Base-by-base conservation (phyloP, 2,113 vertebrate species). In the Rhagologus leucostigma region DNA sequence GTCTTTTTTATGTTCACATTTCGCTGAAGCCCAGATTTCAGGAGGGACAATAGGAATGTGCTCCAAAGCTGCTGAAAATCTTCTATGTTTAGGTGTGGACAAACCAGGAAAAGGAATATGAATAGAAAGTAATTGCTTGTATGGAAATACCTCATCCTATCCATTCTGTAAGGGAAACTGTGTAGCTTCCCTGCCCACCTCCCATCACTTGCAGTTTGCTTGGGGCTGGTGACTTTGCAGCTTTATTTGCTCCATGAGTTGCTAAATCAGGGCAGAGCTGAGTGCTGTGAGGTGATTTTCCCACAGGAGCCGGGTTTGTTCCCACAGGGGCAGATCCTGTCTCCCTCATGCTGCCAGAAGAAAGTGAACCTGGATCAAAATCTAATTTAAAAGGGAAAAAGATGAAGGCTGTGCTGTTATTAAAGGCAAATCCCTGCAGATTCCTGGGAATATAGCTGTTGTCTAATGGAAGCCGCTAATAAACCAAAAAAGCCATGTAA, bases 381-480 rank as follows among this genome's bases (percentile, higher is more conserved):
- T 75, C 39, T 84, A 93, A 89, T 95, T 92, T 87, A 44, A 42
- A 70, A 84, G 41, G 37, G n/a, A 22, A 77, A 80, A 75, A 74
- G 49, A 74, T 53, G 56, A 94, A 81, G 60, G 22, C 50, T 7
- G 5, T 67, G 22, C 10, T 74, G 11, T 89, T 96, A 83, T 85
- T 93, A 77, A 79, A 93, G 23, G 37, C 44, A 95, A 96, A 89
- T 93, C 83, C 80, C 62, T 7, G 6, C 62, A 89, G 62, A 76
- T 82, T 55, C 62, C 63, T 53, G 39, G 71, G 63, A 64, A 65
- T 69, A 62, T 10, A 77, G 70, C 84, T 87, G 33, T 46, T 84
- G 76, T 89, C 69, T 95, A 93, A 94, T 55, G 55, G 85, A 96
- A 88, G 17, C 35, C 9, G 6, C 73, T 90, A 97, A 95, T 93